Percentiles rank a stretch among this genome's conserved stretches.
phyloP scores from a whole-genome alignment of 2,113 vertebrate genomes.

The Parus major region DNA sequence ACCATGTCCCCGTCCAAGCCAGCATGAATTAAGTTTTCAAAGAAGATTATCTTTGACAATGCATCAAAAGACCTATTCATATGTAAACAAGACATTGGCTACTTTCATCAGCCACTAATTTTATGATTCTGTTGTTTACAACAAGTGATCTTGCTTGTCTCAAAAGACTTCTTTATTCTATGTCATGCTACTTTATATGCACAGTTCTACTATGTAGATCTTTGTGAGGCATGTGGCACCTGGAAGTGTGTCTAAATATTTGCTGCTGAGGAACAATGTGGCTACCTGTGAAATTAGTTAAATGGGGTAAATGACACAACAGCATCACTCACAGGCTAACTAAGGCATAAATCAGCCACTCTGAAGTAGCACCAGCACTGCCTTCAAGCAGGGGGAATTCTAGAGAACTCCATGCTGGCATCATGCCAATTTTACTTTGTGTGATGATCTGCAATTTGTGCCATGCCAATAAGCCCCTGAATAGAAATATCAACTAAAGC shows the following conservation, averaged over 20 bases:
- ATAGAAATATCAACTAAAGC: constrained; percentile 25
- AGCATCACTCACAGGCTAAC: neutral
- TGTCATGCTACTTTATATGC: neutral
- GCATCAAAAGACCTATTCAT: constrained; percentile 44
- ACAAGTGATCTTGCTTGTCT: neutral
- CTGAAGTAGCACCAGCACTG: neutral
- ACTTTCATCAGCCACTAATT: constrained; percentile 11
- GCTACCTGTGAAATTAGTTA: neutral
- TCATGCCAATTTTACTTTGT: neutral
- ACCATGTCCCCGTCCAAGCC: neutral
- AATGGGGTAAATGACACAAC: neutral
- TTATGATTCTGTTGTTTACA: constrained; percentile 22
- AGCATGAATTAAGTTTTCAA: constrained; percentile 16
- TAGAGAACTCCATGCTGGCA: constrained; percentile 9
- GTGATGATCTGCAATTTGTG: constrained; percentile 62
- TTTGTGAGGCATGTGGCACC: neutral
- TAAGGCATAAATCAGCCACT: neutral
- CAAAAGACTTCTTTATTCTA: neutral
- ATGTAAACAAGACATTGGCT: neutral
- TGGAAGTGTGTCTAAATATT: neutral
- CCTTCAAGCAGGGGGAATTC: constrained; percentile 25
- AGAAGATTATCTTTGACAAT: constrained; percentile 12
- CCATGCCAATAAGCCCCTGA: neutral
- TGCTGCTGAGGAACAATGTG: neutral
- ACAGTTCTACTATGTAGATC: neutral